Evolutionary conservation across 2,797 vertebrate genomes (phyloP), one percentile per base, ranked within the genome.

Genomic region (Cuculus canorus): DNA sequence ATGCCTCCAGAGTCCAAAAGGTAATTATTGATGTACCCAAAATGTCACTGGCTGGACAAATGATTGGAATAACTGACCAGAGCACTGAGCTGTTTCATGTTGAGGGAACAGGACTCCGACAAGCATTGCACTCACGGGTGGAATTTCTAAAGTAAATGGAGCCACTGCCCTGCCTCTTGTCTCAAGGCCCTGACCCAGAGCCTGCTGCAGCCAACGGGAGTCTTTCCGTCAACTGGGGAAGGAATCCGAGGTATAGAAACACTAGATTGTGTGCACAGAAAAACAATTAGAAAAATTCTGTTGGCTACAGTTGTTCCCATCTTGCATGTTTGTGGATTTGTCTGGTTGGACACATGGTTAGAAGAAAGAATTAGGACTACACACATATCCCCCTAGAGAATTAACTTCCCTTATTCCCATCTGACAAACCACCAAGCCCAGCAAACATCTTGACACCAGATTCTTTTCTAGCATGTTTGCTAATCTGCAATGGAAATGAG

Each of bases 301-400:
- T 82, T 96, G 95, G 95, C 92, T 91, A 79, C 79, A 87, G 81
- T 93, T 91, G 68, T 91, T 87, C 61, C 78, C 72, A 80, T 10
- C 57, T 87, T n/a, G 21, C 59, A 84, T 94, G 88, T 88, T 95
- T 97, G 95, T 92, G 92, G 92, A 72, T 94, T 95, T 85, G 37
- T 86, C 78, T 95, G 89, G 70, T 86, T 0, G 47, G 95, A 94
- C 89, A 87, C 75, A 30, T 65, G 88, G 84, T 90, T 92, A 73
- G 78, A 82, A 92, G 88, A 86, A 96, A 83, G 89, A 96, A 94
- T 86, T 65, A 93, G 83, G 86, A 52, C 87, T 94, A 59, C 82
- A 93, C 88, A 85, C 83, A 96, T 57, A 53, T 53, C 5, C 48
- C 85, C 56, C 54, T 30, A 8, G 94, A 79, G 95, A 95, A 96